Percentiles rank a stretch among this genome's conserved stretches.
Evolutionary conservation across 53 echinoderm and acorn worm genomes (phyloP).

Genomic region (Echinarachnius parma): DNA sequence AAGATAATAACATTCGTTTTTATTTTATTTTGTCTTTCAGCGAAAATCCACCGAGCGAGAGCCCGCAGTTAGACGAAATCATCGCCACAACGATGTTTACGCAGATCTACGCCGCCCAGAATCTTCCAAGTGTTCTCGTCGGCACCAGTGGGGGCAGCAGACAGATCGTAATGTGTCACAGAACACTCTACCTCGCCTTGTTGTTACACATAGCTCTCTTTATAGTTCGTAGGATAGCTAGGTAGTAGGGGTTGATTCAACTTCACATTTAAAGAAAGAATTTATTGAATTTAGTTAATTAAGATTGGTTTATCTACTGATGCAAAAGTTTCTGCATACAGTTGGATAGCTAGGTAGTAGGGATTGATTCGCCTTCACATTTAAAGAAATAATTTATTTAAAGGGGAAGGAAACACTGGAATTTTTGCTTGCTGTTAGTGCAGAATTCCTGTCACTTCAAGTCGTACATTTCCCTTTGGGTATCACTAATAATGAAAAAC

Average conservation of each 20-base stretch:
- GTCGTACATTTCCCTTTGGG: too few species aligned
- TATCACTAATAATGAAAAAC: too few species aligned
- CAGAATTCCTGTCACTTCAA: too few species aligned
- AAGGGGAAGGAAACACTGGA: too few species aligned
- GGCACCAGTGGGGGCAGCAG: constrained; percentile 28
- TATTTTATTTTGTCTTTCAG: constrained; percentile 5
- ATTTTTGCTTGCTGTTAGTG: too few species aligned
- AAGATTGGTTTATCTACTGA: too few species aligned
- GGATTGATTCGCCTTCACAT: too few species aligned
- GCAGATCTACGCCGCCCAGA: constrained; percentile 33
- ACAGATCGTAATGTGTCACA: not conserved
- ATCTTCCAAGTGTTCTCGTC: constrained; percentile 15
- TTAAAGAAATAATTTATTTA: too few species aligned
- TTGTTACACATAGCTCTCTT: constrained; percentile 24
- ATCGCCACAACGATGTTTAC: constrained; percentile 11
- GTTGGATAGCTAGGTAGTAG: constrained; percentile 24
- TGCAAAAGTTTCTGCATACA: too few species aligned
- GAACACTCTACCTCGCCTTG: constrained; percentile 21
- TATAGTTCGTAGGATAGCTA: constrained; percentile 13
- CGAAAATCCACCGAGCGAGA: constrained; percentile 16
- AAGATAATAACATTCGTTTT: not conserved
- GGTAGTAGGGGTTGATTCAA: too few species aligned
- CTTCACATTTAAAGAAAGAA: too few species aligned
- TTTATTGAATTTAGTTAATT: too few species aligned
- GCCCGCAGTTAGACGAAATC: not conserved